Base-by-base conservation (phyloP, 2,888 invertebrate genomes). In the Ophraella communa region DNA sequence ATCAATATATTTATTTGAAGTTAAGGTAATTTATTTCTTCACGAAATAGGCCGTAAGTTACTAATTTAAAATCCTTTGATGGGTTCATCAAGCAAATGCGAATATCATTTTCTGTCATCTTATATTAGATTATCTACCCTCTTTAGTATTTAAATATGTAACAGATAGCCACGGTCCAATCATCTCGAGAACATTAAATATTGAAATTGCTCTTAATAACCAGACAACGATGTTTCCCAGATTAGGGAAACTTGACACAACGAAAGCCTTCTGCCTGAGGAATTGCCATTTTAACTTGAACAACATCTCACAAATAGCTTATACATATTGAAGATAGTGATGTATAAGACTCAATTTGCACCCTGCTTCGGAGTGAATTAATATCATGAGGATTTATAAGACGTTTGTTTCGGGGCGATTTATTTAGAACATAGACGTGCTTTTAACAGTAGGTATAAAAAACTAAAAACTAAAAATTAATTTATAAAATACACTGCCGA, bases 161-260 rank as follows among this genome's bases (percentile, higher is more conserved):
- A 23, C 4, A 24, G 14, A n/a, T 24, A 51, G 49, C 47, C 21
- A 39, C 49, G 42, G 53, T 39, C 42, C 47, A 62, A 57, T 65
- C 54, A 65, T 65, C 62, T 65, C 27, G 42, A 17, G 53, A 62
- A 53, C 62, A 62, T 65, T 58, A 65, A 65, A 45, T 58, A 65
- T 65, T 65, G 62, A 65, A 62, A 65, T 27, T 35, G 58, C 20
- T 65, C 47, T 23, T 62, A 65, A 65, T 62, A 62, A 62, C 65
- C 52, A 42, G 62, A 65, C 65, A 44, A 65, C 47, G 58, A 65
- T 62, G 57, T 62, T 62, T 39, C 62, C 62, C 47, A 54, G 61
- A 65, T 65, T 65, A 65, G 62, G 18, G 30, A 27, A 52, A 59
- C 24, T 23, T 51, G n/a, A 27, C 39, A 51, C 59, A 42, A 52